A percentile compares a stretch with the other conserved stretches of the same genome.
phyloP scores from a whole-genome alignment of 37 sponge, comb jelly and placozoan genomes.

The Spongia lamella region DNA sequence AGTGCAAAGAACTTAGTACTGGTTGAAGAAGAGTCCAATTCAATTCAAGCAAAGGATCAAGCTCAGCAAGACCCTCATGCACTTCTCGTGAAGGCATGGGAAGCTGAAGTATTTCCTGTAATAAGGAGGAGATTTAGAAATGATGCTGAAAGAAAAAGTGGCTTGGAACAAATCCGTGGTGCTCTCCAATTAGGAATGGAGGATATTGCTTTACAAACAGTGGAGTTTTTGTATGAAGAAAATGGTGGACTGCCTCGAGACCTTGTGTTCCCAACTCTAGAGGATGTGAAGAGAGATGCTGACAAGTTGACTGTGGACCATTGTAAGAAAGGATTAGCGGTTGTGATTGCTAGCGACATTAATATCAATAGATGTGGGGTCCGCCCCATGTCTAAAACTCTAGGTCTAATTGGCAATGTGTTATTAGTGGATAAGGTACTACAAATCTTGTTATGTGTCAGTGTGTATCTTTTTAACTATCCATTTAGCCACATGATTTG shows the following conservation, averaged over 20 bases:
- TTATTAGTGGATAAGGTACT: conserved; percentile 38
- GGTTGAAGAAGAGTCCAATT: too few relatives aligned
- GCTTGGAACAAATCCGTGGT: conserved; percentile 94
- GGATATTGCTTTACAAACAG: conserved; percentile 91
- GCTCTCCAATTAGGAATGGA: conserved; percentile 93
- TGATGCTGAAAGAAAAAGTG: conserved; percentile 89
- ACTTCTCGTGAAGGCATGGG: conserved; percentile 96
- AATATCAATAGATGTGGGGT: conserved; percentile 68
- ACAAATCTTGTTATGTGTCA: neutral
- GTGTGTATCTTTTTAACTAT: neutral
- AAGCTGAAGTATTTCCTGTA: conserved; percentile 93
- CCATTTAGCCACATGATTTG: conserved; percentile 66
- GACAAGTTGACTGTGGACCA: conserved; percentile 74
- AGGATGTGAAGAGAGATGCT: conserved; percentile 84
- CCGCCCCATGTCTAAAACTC: conserved; percentile 86
- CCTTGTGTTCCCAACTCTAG: conserved; percentile 88
- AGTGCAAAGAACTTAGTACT: conserved; percentile 9
- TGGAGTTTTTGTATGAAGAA: conserved; percentile 95
- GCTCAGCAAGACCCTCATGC: conserved; percentile 78
- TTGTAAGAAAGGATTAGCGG: conserved; percentile 61
- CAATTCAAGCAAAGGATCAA: neutral
- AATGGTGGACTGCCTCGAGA: conserved; percentile 90
- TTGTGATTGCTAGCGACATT: conserved; percentile 61
- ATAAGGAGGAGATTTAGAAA: conserved; percentile 91
- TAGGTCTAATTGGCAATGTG: conserved; percentile 84